A percentile compares a stretch with the other conserved stretches of the same genome.
These are phyloP conservation scores for Onthophagus taurus DNA, from an alignment of 1,140 invertebrate genomes.

Conservation along the genomic window DNA sequence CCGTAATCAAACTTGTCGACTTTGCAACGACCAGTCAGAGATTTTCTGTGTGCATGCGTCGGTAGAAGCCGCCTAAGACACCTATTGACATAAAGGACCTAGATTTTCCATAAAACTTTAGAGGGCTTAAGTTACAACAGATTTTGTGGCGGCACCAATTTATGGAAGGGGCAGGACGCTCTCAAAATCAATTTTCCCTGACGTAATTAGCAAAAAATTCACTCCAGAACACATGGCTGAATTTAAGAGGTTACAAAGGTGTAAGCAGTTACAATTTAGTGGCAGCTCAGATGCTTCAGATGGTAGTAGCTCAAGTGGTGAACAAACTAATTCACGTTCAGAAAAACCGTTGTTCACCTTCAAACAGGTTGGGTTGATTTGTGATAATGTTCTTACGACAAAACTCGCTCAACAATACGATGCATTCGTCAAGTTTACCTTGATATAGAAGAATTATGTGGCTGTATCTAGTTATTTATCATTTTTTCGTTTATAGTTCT, in stretches of 20 bases:
- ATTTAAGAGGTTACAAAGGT: constrained; percentile 79
- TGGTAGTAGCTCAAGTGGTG: constrained; percentile 43
- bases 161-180: constrained; percentile 34
- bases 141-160: no score
- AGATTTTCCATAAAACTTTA: no score
- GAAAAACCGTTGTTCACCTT: constrained; percentile 91
- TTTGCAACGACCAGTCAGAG: no score
- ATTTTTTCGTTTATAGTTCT: background rate
- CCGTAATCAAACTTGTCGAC: no score
- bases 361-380: constrained; percentile 62
- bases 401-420: constrained; percentile 96
- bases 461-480: constrained; percentile 56
- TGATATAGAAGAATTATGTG: constrained; percentile 81
- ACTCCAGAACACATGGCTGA: constrained; percentile 93
- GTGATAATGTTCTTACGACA: constrained; percentile 80
- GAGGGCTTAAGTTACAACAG: no score
- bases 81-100: no score
- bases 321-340: constrained; percentile 45
- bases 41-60: no score
- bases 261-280: constrained; percentile 71
- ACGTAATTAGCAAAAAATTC: constrained; percentile 50
- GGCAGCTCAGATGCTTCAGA: constrained; percentile 42
- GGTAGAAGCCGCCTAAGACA: no score
- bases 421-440: constrained; percentile 95
- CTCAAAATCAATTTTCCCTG: constrained; percentile 35